Percentiles rank a stretch among this genome's conserved stretches.
Evolutionary conservation across 2,797 vertebrate species (phyloP).

Genomic region (Sebastolobus alascanus): DNA sequence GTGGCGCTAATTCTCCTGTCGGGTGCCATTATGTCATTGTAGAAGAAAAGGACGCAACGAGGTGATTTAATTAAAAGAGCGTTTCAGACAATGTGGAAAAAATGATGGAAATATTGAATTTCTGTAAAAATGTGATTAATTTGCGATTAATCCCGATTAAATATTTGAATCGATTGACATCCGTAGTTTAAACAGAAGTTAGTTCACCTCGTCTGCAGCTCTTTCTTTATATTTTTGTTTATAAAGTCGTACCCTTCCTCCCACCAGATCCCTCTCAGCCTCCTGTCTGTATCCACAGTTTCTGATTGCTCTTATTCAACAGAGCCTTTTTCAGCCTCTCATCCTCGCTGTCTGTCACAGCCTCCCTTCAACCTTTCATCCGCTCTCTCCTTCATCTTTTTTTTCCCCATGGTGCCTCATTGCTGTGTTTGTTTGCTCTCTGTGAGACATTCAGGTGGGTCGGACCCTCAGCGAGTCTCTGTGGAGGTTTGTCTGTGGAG

Average conservation of each 20-base stretch:
- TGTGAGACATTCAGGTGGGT: slow-evolving; percentile 64
- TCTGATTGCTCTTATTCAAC: background rate
- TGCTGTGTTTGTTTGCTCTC: slow-evolving; percentile 51
- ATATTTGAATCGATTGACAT: too few species aligned
- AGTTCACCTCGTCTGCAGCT: background rate
- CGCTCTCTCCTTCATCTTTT: slow-evolving; percentile 31
- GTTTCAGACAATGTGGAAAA: background rate
- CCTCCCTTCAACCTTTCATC: slow-evolving; percentile 41
- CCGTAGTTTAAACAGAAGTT: background rate
- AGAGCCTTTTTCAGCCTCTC: background rate
- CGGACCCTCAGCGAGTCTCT: slow-evolving; percentile 65
- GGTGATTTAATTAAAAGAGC: background rate
- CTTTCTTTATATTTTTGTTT: background rate
- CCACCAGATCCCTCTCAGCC: background rate
- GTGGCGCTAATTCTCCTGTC: background rate
- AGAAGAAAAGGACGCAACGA: background rate
- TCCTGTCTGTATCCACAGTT: background rate
- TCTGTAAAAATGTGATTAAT: too few species aligned
- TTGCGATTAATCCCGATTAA: too few species aligned
- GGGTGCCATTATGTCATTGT: too few species aligned
- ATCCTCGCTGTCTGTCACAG: slow-evolving; percentile 62
- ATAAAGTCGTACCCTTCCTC: background rate
- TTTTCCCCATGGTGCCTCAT: slow-evolving; percentile 13
- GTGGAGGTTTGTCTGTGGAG: slow-evolving; percentile 60
- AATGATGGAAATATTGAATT: too few species aligned